A percentile compares a stretch with the other conserved stretches of the same genome.
Evolutionary conservation across 2,113 vertebrate species (phyloP).

Genomic region (Manacus vitellinus): DNA sequence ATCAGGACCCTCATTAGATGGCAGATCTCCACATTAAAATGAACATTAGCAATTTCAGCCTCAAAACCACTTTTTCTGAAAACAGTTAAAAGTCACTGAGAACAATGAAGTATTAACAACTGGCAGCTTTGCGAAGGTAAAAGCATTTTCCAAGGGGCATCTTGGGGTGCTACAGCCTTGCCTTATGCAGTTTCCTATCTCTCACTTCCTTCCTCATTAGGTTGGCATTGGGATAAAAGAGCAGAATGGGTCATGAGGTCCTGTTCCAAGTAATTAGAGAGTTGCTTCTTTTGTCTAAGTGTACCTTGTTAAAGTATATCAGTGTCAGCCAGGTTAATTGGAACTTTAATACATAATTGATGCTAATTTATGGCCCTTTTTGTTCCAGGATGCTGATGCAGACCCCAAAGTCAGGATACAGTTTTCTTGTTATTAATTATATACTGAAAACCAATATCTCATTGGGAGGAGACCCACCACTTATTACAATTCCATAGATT

Average conservation of each 20-base stretch:
- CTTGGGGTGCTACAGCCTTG: conserved; percentile 52
- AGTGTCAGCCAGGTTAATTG: conserved; percentile 87
- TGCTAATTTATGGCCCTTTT: conserved; percentile 86
- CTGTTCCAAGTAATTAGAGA: conserved; percentile 84
- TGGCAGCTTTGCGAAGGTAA: conserved; percentile 51
- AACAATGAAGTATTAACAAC: conserved; percentile 61
- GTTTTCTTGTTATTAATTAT: conserved; percentile 86
- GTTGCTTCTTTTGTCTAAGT: conserved; percentile 83
- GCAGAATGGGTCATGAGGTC: conserved; percentile 83
- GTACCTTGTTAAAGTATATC: conserved; percentile 86
- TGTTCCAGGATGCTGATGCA: conserved; percentile 77
- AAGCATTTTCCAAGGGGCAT: conserved; percentile 37
- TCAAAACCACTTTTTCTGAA: conserved; percentile 35
- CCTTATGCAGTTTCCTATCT: conserved; percentile 61
- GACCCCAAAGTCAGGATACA: conserved; percentile 81
- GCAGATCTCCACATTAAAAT: not conserved
- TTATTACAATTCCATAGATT: conserved; percentile 51
- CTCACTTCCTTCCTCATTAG: conserved; percentile 77
- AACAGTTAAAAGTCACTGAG: conserved; percentile 44
- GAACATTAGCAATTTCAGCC: conserved; percentile 16
- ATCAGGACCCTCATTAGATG: not conserved
- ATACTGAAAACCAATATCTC: conserved; percentile 80
- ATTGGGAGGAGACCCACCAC: conserved; percentile 60
- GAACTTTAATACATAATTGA: conserved; percentile 89
- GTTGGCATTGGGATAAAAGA: conserved; percentile 78